Conservation (phyloP, 2,888 invertebrate genomes). For the Apamea anceps region DNA sequence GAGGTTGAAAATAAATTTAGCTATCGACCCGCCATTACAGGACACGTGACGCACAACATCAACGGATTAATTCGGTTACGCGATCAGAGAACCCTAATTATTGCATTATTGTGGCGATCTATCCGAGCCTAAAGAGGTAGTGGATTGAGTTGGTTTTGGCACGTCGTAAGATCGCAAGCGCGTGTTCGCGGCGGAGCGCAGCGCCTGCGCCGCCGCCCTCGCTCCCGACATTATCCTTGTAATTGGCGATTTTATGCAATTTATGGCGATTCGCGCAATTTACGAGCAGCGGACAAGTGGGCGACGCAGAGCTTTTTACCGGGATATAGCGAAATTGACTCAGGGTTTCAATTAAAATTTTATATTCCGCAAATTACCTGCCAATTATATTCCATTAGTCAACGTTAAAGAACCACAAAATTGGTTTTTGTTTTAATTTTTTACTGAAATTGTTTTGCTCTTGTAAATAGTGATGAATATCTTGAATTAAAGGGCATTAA, state of each 20-base stretch:
- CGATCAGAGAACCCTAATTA: slow-evolving; percentile 73
- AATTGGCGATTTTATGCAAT: slow-evolving; percentile 89
- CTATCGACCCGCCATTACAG: slow-evolving; percentile 68
- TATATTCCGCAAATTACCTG: slow-evolving; percentile 86
- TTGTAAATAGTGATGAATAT: slow-evolving; percentile 61
- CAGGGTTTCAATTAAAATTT: slow-evolving; percentile 87
- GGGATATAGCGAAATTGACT: slow-evolving; percentile 79
- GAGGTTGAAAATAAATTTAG: slow-evolving; percentile 68
- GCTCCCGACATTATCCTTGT: slow-evolving; percentile 85
- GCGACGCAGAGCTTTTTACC: slow-evolving; percentile 79
- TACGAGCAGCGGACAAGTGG: slow-evolving; percentile 89
- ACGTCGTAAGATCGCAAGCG: slow-evolving; percentile 71
- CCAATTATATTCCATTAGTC: slow-evolving; percentile 86
- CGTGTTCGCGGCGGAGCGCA: slow-evolving; percentile 59
- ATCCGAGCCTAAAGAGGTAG: slow-evolving; percentile 73
- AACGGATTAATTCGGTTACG: slow-evolving; percentile 75
- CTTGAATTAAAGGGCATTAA: slow-evolving; percentile 60
- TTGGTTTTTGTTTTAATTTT: slow-evolving; percentile 71
- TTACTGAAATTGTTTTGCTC: slow-evolving; percentile 59
- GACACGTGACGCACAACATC: slow-evolving; percentile 73
- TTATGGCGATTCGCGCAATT: slow-evolving; percentile 88
- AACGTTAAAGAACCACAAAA: slow-evolving; percentile 74
- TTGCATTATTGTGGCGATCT: slow-evolving; percentile 67
- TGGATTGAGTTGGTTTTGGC: slow-evolving; percentile 80
- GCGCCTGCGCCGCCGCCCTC: slow-evolving; percentile 70